Conservation (phyloP, 2,797 vertebrate species). For the Chromis chromis region DNA sequence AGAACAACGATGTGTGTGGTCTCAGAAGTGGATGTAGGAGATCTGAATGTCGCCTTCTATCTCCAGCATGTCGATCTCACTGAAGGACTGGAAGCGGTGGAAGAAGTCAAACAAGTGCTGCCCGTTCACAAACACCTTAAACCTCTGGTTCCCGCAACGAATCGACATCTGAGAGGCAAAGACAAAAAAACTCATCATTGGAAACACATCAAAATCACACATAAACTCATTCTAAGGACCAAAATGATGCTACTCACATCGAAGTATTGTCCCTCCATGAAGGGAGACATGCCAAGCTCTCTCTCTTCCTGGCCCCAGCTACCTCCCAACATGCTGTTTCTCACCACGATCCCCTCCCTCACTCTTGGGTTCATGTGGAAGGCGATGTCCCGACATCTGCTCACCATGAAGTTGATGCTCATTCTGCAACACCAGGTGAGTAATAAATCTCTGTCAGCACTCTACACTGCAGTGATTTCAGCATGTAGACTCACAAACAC, state of each 20-base stretch:
- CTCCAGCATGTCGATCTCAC: constrained; percentile 82
- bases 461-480: not conserved
- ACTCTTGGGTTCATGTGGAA: constrained; percentile 86
- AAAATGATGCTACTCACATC: constrained; percentile 79
- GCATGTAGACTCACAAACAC: not conserved
- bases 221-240: not conserved
- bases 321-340: constrained; percentile 84
- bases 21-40: constrained; percentile 88
- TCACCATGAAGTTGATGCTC: constrained; percentile 82
- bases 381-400: constrained; percentile 72
- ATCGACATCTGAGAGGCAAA: constrained; percentile 84
- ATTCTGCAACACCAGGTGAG: constrained; percentile 73
- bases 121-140: constrained; percentile 87
- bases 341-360: constrained; percentile 75
- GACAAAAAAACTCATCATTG: not conserved
- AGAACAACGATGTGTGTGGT: not conserved
- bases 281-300: constrained; percentile 81
- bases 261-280: constrained; percentile 87
- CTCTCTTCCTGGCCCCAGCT: constrained; percentile 87
- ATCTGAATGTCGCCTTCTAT: constrained; percentile 85
- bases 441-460: not conserved
- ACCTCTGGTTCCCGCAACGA: constrained; percentile 84
- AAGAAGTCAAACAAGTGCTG: constrained; percentile 86
- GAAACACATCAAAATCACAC: no score
- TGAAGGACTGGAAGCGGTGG: constrained; percentile 81